Percentiles rank a stretch among this genome's conserved stretches.
These are phyloP conservation scores for Trichechus manatus DNA, from an alignment of 2,113 vertebrate species.

Conservation along the genomic window DNA sequence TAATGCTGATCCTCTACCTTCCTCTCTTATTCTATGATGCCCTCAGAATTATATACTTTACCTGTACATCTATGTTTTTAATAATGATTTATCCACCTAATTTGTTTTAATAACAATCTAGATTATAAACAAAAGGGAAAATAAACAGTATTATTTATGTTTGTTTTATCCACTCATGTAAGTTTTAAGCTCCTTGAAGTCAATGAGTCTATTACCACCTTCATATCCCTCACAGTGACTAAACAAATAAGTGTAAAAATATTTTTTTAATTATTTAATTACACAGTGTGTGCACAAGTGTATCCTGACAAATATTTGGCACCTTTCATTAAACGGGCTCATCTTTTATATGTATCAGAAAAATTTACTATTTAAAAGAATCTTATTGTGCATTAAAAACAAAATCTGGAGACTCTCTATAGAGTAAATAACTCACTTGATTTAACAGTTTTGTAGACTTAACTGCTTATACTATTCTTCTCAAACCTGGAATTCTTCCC, in stretches of 20 bases:
- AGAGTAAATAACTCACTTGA: slow-evolving; percentile 14
- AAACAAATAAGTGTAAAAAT: slow-evolving; percentile 27
- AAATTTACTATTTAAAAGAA: neutral
- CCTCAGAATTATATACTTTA: neutral
- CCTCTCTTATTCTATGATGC: neutral
- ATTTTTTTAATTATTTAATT: neutral
- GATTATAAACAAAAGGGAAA: slow-evolving; percentile 35
- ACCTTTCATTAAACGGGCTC: slow-evolving; percentile 3
- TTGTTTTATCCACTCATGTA: neutral
- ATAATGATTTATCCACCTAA: neutral
- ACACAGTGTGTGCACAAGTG: neutral
- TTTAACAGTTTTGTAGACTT: slow-evolving; percentile 11
- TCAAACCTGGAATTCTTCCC: neutral
- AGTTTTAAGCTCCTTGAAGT: neutral
- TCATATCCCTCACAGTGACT: neutral
- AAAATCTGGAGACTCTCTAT: neutral
- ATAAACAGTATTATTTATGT: neutral
- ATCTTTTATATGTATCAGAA: neutral
- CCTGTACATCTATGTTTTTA: neutral
- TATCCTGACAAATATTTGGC: neutral
- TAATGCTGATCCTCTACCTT: neutral
- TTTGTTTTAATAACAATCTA: slow-evolving; percentile 24
- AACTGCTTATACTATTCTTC: neutral
- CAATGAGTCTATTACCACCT: neutral
- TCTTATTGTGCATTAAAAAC: neutral